Conservation (phyloP, 30 jellyfish, hydroid and myxozoan genomes). For the Hydractinia echinata region DNA sequence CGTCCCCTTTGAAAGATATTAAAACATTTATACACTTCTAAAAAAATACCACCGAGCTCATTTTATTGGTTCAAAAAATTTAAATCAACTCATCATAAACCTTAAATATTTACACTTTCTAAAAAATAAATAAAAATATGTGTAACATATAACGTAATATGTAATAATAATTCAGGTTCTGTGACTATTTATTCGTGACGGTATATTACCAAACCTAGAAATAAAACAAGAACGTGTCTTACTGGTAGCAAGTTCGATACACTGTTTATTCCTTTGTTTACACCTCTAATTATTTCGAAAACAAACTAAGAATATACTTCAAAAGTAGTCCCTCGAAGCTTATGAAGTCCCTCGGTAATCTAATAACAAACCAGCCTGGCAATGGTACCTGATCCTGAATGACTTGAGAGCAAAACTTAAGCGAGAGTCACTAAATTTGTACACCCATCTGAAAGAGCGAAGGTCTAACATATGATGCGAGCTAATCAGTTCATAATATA, state of each 20-base stretch:
- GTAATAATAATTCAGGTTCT: not conserved
- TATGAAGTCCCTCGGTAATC: no score
- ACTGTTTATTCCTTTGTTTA: not conserved
- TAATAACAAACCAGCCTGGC: no score
- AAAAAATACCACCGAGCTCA: no score
- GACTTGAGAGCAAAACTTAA: no score
- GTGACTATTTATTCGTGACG: slow-evolving; percentile 5
- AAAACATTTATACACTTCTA: no score
- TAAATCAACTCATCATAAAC: no score
- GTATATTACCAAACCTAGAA: not conserved
- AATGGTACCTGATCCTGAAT: no score
- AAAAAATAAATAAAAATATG: not conserved
- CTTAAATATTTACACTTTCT: no score
- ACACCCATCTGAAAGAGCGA: not conserved
- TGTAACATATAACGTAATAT: not conserved
- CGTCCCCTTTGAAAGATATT: no score
- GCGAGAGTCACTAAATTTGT: no score
- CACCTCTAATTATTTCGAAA: not conserved
- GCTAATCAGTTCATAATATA: not conserved
- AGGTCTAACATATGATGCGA: not conserved
- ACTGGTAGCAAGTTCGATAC: not conserved
- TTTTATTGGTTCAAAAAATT: no score
- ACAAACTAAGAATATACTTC: not conserved
- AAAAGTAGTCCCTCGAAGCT: not conserved
- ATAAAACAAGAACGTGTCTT: not conserved